Conservation (phyloP, 1,140 invertebrate species). For the Trinorchestia longiramus region DNA sequence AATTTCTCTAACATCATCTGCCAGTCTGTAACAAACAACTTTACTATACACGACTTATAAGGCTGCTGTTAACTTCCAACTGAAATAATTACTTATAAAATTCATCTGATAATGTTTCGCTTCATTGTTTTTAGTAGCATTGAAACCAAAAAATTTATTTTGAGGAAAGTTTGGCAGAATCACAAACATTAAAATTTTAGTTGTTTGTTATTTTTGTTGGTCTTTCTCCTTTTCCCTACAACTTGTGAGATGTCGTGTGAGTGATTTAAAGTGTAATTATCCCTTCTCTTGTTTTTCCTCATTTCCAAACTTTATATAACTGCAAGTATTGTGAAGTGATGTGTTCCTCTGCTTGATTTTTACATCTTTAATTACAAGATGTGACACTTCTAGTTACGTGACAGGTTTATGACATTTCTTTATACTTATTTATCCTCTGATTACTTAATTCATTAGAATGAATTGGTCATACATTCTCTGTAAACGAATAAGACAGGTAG, state of each 20-base stretch:
- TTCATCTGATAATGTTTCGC: too few relatives aligned
- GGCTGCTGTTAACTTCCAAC: too few relatives aligned
- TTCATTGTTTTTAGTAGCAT: background rate
- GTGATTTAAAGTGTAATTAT: background rate
- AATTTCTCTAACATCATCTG: too few relatives aligned
- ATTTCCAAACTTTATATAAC: background rate
- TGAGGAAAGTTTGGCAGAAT: background rate
- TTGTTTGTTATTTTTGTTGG: background rate
- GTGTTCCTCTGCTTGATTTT: background rate
- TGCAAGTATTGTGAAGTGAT: background rate
- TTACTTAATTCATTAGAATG: too few relatives aligned
- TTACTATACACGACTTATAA: too few relatives aligned
- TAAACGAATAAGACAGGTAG: too few relatives aligned
- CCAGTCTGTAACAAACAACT: too few relatives aligned
- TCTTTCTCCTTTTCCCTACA: too few relatives aligned
- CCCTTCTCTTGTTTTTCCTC: background rate
- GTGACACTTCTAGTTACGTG: background rate
- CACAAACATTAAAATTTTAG: background rate
- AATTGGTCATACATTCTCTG: too few relatives aligned
- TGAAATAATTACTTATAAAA: too few relatives aligned
- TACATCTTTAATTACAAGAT: background rate
- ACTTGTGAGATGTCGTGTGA: background rate
- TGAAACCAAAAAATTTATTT: background rate
- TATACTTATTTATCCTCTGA: too few relatives aligned
- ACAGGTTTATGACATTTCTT: background rate